These are phyloP conservation scores for Henricia sp. DNA, from an alignment of 53 echinoderm and acorn worm species.

Conservation along the genomic window DNA sequence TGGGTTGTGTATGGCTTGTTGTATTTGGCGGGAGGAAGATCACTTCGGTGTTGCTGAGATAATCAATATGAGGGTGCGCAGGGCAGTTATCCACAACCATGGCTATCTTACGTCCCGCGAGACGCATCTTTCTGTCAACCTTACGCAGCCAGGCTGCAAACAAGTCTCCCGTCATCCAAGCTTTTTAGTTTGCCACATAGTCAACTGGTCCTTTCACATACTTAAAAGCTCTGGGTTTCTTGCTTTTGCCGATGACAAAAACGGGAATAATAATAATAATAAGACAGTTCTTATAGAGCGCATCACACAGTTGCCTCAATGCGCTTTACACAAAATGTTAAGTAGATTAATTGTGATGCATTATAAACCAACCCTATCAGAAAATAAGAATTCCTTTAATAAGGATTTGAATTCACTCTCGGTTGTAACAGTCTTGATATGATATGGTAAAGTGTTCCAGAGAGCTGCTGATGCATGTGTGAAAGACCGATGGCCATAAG, in stretches of 20 bases:
- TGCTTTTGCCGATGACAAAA: slow-evolving; percentile 11
- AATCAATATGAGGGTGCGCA: slow-evolving; percentile 36
- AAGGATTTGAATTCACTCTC: no score
- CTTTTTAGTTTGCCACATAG: slow-evolving; percentile 37
- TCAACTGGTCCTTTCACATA: slow-evolving; percentile 28
- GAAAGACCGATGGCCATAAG: no score
- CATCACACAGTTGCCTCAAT: no score
- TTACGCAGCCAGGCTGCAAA: slow-evolving; percentile 52
- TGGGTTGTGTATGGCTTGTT: slow-evolving; percentile 37
- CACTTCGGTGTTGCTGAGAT: slow-evolving; percentile 36
- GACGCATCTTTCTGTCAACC: slow-evolving; percentile 15
- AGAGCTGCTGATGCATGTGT: no score
- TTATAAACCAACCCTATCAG: no score
- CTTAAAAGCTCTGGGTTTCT: background rate
- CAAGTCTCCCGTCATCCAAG: slow-evolving; percentile 41
- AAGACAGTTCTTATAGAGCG: no score
- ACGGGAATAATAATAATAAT: no score
- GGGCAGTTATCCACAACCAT: slow-evolving; percentile 66
- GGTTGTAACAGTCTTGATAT: no score
- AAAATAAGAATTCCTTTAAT: no score
- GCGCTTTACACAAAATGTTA: no score
- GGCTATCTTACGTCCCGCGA: slow-evolving; percentile 37
- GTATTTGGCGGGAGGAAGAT: slow-evolving; percentile 64
- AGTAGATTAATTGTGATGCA: no score
- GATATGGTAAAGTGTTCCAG: no score